Conservation (phyloP, 2,888 invertebrate species). For the Malacosoma neustria region DNA sequence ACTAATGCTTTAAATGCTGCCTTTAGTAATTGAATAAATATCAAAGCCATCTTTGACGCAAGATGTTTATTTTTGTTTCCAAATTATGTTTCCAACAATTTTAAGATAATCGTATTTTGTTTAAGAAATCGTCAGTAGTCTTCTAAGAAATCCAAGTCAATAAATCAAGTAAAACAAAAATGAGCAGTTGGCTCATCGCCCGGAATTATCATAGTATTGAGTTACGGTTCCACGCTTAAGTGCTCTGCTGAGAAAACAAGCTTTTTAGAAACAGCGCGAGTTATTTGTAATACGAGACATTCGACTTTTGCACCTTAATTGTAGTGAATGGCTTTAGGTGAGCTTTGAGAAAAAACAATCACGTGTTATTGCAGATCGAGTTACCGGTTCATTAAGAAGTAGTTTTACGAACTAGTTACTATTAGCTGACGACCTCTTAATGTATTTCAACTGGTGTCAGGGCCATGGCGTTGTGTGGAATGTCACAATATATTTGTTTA, state of each 20-base stretch:
- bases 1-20: too few species aligned
- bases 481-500: too few species aligned
- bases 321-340: constrained; percentile 64
- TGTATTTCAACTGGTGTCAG: neutral
- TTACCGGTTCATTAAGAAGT: constrained; percentile 16
- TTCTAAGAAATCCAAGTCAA: too few species aligned
- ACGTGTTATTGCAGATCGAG: constrained; percentile 27
- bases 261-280: constrained; percentile 67
- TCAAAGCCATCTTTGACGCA: too few species aligned
- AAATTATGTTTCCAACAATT: too few species aligned
- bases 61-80: too few species aligned
- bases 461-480: too few species aligned
- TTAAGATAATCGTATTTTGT: too few species aligned
- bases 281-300: constrained; percentile 41
- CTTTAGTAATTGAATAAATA: too few species aligned
- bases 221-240: constrained; percentile 64
- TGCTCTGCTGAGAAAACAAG: constrained; percentile 66
- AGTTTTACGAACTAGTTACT: neutral
- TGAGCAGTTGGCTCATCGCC: constrained; percentile 56
- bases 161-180: too few species aligned
- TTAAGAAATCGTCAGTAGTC: too few species aligned
- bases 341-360: constrained; percentile 60
- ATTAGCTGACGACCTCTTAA: constrained; percentile 4
- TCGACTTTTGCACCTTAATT: constrained; percentile 62
- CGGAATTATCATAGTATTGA: constrained; percentile 45